Evolutionary conservation across 2,113 vertebrate genomes (phyloP), one percentile per base, ranked within the genome.

Genomic region (Rhipidura dahli): DNA sequence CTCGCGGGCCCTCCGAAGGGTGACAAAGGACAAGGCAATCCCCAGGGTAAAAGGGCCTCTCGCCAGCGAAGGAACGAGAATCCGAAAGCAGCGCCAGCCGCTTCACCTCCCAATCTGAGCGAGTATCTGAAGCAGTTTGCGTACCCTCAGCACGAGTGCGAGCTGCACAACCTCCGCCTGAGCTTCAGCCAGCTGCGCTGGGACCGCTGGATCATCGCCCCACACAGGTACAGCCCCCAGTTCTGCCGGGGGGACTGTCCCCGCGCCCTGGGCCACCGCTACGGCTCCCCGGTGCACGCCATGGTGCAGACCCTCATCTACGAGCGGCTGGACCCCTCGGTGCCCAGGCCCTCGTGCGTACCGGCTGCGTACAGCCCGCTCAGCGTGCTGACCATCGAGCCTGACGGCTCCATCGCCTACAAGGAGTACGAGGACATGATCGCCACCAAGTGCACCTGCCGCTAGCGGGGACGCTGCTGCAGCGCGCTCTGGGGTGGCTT

Each of bases 371-470:
- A 99, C 89, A 98, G 97, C 86, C 99, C 99, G 0, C 90, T 99
- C 75, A 99, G 99, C 18, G 99, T 99, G 64, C 97, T 99, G 71
- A 98, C 98, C 75, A 96, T 99, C 10, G 99, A 99, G 95, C 98
- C 98, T 1, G 99, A 99, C 1, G 98, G 98, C 80, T 99, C 99
- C 47, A 99, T 99, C 0, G 98, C 98, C 72, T 99, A 99, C 93
- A 99, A 99, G 85, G 99, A 99, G 89, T 99, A 99, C 14, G 98
- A 99, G 77, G 98, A 99, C 37, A 99, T 99, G 99, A 98, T 99
- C 10, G 99, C 99, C 8, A 99, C 98, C 4, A 97, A 94, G 73
- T 99, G 99, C 92, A 99, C 99, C 17, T 99, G 99, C 91, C 99
- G 99, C 35, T 99, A 98, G 96, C 1, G 40, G 33, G 47, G 44